Evolutionary conservation across 2,113 vertebrate species (phyloP).

Genomic region (Lepidothrix coronata): DNA sequence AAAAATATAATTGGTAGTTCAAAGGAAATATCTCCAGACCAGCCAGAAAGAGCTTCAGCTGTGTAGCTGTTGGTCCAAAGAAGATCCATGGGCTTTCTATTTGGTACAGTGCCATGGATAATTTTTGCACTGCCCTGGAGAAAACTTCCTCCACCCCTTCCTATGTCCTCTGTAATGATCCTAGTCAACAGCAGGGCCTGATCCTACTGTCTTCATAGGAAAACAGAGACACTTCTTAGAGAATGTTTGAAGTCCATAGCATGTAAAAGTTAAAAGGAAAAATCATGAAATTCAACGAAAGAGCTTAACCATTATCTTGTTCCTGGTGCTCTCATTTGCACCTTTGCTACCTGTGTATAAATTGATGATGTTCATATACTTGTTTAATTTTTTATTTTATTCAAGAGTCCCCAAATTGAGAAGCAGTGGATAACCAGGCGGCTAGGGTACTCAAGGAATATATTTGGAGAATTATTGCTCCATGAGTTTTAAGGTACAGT

Average conservation of each 20-base stretch:
- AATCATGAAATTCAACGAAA: neutral
- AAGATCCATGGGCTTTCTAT: neutral
- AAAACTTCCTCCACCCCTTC: neutral
- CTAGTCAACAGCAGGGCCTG: neutral
- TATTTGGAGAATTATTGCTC: neutral
- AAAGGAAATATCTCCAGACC: neutral
- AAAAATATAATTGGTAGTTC: neutral
- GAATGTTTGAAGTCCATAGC: neutral
- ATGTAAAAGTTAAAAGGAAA: neutral
- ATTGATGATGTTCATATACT: neutral
- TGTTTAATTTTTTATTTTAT: neutral
- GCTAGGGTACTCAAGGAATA: neutral
- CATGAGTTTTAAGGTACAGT: neutral
- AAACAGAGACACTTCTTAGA: neutral
- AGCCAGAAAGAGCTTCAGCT: neutral
- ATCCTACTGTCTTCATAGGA: neutral
- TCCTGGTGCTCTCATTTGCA: neutral
- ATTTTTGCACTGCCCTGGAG: neutral
- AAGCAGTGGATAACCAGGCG: neutral
- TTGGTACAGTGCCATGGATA: neutral
- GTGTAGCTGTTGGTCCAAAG: neutral
- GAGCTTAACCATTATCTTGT: neutral
- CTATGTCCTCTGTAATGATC: neutral
- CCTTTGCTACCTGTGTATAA: neutral
- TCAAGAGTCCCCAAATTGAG: neutral